Base-by-base conservation (phyloP, 2,888 invertebrate genomes). In the Eupeodes latifasciatus region DNA sequence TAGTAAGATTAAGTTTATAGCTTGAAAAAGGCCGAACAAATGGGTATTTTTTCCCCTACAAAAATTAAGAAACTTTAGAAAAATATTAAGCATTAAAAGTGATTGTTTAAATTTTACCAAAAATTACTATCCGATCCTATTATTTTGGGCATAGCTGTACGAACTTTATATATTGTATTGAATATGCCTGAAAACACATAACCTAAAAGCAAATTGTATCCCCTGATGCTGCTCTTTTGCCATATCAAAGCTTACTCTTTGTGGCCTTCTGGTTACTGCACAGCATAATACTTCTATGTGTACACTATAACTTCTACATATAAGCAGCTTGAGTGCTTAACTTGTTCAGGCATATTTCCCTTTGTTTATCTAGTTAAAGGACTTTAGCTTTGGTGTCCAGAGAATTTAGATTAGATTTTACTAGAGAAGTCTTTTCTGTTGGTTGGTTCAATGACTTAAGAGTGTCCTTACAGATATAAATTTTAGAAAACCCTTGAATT, bases 321-420 rank as follows among this genome's bases (percentile, higher is more conserved):
- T 66, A 66, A 59, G 57, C 47, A 59, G 72, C 59, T 59, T 72
- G 72, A 49, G 59, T 57, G 57, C 57, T 59, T 59, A 72, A 34
- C 72, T 72, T 72, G 57, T 72, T 72, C 72, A 72, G 59, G 59
- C 72, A 72, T 72, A 72, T 72, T 59, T 57, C 16, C 72, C 34
- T 72, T 72, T 72, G 72, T 72, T 72, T 72, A 72, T 72, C 59
- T 47, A 55, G 72, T 59, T 72, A 72, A 72, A 72, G 47, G 72
- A 72, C 72, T 59, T 59, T 72, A 14, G 27, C 10, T 66, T 19
- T 51, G 10, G 10, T 49, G 12, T 72, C 34, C 27, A 47, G 71
- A 72, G 72, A n/a, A n/a, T 72, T 71, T 71, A 40, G 71, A 55
- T 71, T 71, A 40, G 71, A 55, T 11, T 11, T 53, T 12, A 36